Evolutionary conservation across 2,797 vertebrate genomes (phyloP).

Genomic region (Aplochiton taeniatus): DNA sequence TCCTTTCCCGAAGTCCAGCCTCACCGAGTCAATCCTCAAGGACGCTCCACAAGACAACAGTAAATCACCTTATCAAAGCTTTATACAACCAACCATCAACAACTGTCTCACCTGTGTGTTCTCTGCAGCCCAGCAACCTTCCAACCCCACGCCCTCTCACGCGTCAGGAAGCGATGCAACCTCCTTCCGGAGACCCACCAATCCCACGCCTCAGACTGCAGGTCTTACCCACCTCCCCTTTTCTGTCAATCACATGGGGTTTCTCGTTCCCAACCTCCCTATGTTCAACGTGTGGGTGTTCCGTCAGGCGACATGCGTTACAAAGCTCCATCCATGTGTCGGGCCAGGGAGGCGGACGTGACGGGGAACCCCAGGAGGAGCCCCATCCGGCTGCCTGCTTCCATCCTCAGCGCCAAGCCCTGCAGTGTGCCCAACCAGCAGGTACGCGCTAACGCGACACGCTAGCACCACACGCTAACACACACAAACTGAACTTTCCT

Average conservation of each 20-base stretch:
- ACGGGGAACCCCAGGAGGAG: conserved; percentile 71
- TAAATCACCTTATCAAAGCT: conserved; percentile 19
- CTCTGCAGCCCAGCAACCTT: conserved; percentile 43
- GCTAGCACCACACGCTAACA: not conserved
- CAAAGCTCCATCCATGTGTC: conserved; percentile 21
- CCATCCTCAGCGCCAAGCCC: conserved; percentile 71
- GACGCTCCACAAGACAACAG: conserved; percentile 37
- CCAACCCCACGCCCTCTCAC: conserved; percentile 48
- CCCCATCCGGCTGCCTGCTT: conserved; percentile 75
- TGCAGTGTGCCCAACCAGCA: conserved; percentile 71
- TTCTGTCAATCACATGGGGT: not conserved
- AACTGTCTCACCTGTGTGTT: conserved; percentile 20
- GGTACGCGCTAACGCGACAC: conserved; percentile 58
- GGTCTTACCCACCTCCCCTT: conserved; percentile 36
- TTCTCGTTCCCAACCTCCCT: not conserved
- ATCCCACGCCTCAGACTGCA: conserved; percentile 43
- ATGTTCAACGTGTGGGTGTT: not conserved
- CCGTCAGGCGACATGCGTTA: conserved; percentile 35
- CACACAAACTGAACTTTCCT: no score
- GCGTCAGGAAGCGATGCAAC: conserved; percentile 30
- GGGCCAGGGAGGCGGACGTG: conserved; percentile 69
- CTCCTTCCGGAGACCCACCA: conserved; percentile 37
- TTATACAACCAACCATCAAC: not conserved
- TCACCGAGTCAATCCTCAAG: conserved; percentile 24
- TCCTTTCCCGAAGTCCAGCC: conserved; percentile 48